These are phyloP conservation scores for Stichodactyla mertensii DNA, from an alignment of 64 coral and sea anemone species.

Conservation along the genomic window DNA sequence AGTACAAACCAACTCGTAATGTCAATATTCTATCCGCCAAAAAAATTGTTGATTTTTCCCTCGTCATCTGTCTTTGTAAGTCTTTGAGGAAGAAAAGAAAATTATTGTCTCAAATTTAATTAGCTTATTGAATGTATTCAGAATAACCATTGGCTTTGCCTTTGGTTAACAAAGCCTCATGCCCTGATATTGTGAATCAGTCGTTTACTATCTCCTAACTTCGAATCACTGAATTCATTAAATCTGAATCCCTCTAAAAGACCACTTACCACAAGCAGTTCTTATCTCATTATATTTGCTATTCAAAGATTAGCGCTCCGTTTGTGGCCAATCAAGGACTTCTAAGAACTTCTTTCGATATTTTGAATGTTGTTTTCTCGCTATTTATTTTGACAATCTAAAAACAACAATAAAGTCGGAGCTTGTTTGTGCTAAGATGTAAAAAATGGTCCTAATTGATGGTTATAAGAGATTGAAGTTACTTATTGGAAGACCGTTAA, in stretches of 20 bases:
- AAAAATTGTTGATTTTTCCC: conserved; percentile 15
- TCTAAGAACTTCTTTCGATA: not conserved
- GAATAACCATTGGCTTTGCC: not conserved
- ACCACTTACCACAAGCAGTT: not conserved
- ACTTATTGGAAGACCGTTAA: not conserved
- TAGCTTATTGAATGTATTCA: not conserved
- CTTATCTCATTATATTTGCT: not conserved
- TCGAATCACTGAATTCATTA: not conserved
- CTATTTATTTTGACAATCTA: too few species aligned
- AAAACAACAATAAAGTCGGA: too few species aligned
- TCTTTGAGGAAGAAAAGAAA: conserved; percentile 6
- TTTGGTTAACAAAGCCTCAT: not conserved
- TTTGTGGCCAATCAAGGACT: not conserved
- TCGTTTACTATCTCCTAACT: not conserved
- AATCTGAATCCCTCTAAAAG: not conserved
- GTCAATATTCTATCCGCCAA: conserved; percentile 1
- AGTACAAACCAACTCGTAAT: not conserved
- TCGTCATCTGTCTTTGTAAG: conserved; percentile 24
- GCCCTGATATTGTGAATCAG: not conserved
- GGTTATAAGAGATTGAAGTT: too few species aligned
- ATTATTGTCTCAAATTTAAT: conserved; percentile 2
- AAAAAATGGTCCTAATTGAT: too few species aligned
- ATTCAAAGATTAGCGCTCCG: conserved; percentile 1
- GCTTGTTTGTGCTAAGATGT: too few species aligned
- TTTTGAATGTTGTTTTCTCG: not conserved